These are phyloP conservation scores for Acanthiza pusilla DNA, from an alignment of 2,797 vertebrate genomes.

Conservation along the genomic window DNA sequence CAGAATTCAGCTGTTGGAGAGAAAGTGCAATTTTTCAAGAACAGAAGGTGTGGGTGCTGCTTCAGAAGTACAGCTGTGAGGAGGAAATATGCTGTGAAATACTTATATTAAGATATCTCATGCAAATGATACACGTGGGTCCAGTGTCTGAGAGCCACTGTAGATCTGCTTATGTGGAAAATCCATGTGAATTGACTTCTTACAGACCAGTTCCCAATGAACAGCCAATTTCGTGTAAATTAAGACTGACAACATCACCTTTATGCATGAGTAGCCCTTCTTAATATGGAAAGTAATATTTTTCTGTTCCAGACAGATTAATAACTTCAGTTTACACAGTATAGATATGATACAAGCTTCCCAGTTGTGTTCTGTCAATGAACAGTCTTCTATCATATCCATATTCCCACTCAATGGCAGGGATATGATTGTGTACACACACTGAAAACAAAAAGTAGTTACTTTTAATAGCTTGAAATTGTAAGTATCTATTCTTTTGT, in stretches of 20 bases:
- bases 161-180: not conserved
- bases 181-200: not conserved
- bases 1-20: slow-evolving; percentile 1
- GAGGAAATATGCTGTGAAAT: slow-evolving; percentile 6
- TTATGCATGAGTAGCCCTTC: not conserved
- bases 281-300: not conserved
- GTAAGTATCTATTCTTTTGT: not conserved
- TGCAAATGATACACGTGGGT: not conserved
- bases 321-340: not conserved
- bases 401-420: not conserved
- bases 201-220: not conserved
- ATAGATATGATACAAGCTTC: not conserved
- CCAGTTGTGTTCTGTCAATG: not conserved
- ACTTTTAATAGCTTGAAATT: not conserved
- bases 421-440: not conserved
- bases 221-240: not conserved
- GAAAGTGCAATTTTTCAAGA: slow-evolving; percentile 7
- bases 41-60: not conserved
- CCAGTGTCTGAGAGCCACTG: not conserved
- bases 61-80: slow-evolving; percentile 10
- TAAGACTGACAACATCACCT: not conserved
- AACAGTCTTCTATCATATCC: not conserved
- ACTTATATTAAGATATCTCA: slow-evolving; percentile 4
- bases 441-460: not conserved
- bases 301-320: not conserved